Base-by-base conservation (phyloP, 2,113 vertebrate species). In the Spheniscus mendiculus region DNA sequence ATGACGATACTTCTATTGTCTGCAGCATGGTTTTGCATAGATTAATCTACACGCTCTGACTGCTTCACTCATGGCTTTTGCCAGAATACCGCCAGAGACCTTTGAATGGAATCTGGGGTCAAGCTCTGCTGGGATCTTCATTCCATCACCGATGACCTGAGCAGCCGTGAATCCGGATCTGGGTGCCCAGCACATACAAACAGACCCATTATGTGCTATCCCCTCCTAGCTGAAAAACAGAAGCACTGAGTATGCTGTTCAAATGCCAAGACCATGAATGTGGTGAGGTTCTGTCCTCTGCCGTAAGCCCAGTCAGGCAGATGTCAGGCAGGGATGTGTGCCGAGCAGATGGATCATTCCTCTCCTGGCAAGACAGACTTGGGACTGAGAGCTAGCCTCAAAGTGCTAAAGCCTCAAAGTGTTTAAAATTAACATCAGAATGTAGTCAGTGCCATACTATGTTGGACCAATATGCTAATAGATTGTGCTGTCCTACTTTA, bases 61-160 rank as follows among this genome's bases (percentile, higher is more conserved):
- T 94, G 36, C 58, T 85, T 95, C 73, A 55, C 50, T 87, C 76
- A 87, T n/a, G 11, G 19, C 32, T 95, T 94, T 95, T 93, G 32
- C 69, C 63, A 80, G 40, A 94, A 58, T 45, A 83, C 13, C 6
- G 4, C 70, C 63, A 96, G 67, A 89, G 93, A 84, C 63, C 67
- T 97, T 95, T 73, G 47, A 94, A 40, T 32, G 82, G 93, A 96
- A 96, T 96, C 58, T 69, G 61, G 34, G 95, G 84, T 97, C 95
- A 95, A 36, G 45, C 27, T 84, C 70, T 87, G 29, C 74, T 50
- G 22, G 52, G 47, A 63, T 91, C 77, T 86, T 88, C 53, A 52
- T 87, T 81, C 61, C 59, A 29, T 32, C 69, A 79, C 61, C 0
- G 0, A 44, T 76, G 78, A 72, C 72, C 49, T 77, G 47, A 83